These are phyloP conservation scores for Sitodiplosis mosellana DNA, from an alignment of 1,140 invertebrate species.

Conservation along the genomic window DNA sequence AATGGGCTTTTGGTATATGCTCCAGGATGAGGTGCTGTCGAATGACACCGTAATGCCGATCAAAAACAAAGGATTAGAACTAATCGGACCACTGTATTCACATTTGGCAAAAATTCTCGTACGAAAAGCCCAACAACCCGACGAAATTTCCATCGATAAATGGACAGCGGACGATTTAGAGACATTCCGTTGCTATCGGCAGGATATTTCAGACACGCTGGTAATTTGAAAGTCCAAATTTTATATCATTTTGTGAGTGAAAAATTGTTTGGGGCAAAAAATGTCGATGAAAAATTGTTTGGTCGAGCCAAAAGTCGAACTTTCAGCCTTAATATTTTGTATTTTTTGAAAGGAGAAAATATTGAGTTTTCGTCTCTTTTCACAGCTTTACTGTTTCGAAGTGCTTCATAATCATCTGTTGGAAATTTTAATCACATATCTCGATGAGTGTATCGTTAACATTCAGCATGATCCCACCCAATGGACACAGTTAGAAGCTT, in stretches of 20 bases:
- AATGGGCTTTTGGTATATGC: constrained; percentile 78
- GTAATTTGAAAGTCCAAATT: constrained; percentile 25
- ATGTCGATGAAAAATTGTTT: too few species aligned
- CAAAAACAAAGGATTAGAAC: constrained; percentile 17
- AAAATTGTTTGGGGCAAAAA: too few species aligned
- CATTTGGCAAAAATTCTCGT: constrained; percentile 21
- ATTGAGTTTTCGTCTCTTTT: constrained; percentile 6
- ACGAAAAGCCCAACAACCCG: constrained; percentile 20
- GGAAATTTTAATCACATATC: constrained; percentile 36
- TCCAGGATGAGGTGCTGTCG: constrained; percentile 39
- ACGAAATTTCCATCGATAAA: constrained; percentile 19
- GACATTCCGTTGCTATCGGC: constrained; percentile 71
- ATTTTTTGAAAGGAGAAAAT: too few species aligned
- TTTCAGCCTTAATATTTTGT: too few species aligned
- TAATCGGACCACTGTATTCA: constrained; percentile 21
- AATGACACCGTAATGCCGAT: constrained; percentile 14
- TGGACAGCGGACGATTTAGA: constrained; percentile 56
- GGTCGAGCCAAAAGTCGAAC: too few species aligned
- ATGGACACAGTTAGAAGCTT: constrained; percentile 39
- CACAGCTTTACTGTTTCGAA: constrained; percentile 63
- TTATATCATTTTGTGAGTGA: neutral
- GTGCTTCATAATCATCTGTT: constrained; percentile 52
- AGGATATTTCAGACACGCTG: constrained; percentile 78
- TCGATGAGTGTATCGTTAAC: constrained; percentile 30
- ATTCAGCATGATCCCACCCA: constrained; percentile 25